Base-by-base conservation (phyloP, 2,113 vertebrate species). In the Tragelaphus buxtoni region DNA sequence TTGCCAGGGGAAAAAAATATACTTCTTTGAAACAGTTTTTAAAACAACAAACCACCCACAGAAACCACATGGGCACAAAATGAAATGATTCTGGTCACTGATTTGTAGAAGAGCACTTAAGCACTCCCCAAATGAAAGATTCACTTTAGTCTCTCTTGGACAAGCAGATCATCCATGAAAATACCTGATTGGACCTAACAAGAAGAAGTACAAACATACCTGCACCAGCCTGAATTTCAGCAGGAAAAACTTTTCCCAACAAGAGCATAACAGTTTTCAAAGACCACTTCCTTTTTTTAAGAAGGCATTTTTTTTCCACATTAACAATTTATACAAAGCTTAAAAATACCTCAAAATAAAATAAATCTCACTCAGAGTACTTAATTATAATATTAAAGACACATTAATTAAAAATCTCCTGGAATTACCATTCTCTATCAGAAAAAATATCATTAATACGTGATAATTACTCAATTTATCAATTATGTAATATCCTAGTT, bases 31-130 rank as follows among this genome's bases (percentile, higher is more conserved):
- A 98, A 96, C 61, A 58, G 60, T 83, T 97, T 97, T 97, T 93
- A 96, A 97, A 97, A 94, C 80, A 97, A 97, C 96, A 94, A 97
- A 95, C 90, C 85, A 96, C 94, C 97, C 96, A 39, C 96, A 96
- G 85, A 97, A 97, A 97, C 96, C 97, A 94, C 97, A 95, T 26
- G 55, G 98, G 88, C 94, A 96, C 83, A 87, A 84, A 95, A 95
- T 94, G 91, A 95, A 95, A 95, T 9, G 1, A 82, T n/a, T 92
- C 80, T 95, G 55, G 83, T 88, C 80, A 35, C n/a, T 92, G 90
- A 94, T 93, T 87, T 86, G 86, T 74, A 76, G 58, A 94, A 76
- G 58, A 94, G 80, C 42, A 91, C 22, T 72, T 56, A 91, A 81
- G 92, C 22, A 45, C 39, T 90, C 91, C 76, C 74, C 65, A 88